Base-by-base conservation (phyloP, 2,113 vertebrate genomes). In the Hippotragus niger region DNA sequence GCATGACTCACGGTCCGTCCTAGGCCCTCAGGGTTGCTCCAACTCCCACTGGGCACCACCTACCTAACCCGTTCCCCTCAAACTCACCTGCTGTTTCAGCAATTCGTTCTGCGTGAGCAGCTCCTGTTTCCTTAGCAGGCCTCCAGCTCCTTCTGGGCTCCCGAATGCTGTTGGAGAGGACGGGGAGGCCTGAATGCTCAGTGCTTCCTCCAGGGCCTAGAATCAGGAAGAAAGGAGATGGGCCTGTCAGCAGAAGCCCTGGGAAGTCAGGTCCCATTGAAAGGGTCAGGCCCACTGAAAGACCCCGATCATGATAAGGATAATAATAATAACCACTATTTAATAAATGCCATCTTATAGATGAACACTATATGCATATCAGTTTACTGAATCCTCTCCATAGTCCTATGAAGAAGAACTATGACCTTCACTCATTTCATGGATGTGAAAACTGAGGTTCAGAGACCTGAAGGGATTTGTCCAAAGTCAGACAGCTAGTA, bases 191-290 rank as follows among this genome's bases (percentile, higher is more conserved):
- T 99, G 99, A 88, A 99, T 98, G 0, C 99, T 99, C 94, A 99
- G 98, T 31, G 99, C 99, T 96, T 99, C 99, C 97, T 99, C 99
- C 90, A 99, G 98, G 11, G 99, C 99, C 99, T 99, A 62, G 88
- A 47, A 71, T 31, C 33, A 91, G 95, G 50, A 92, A 58, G 3
- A 96, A 13, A 64, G 6, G 25, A 71, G 15, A 25, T 0, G 23
- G 10, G 0, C 7, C 23, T 16, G 11, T 98, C 17, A 98, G 90
- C 25, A 91, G 58, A 89, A 23, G 12, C 45, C 43, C 62, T 40
- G 0, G 0, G 60, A 36, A 71, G 25, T 81, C 1, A 2, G 74
- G 7, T 0, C 19, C 58, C 71, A 15, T 8, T n/a, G 92, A 16
- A 19, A 15, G 16, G 40, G 43, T 27, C 89, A 57, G 78, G 29